A percentile compares a stretch with the other conserved stretches of the same genome.
Evolutionary conservation across 1,140 invertebrate genomes (phyloP).

Genomic region (Drosophila sulfurigaster): DNA sequence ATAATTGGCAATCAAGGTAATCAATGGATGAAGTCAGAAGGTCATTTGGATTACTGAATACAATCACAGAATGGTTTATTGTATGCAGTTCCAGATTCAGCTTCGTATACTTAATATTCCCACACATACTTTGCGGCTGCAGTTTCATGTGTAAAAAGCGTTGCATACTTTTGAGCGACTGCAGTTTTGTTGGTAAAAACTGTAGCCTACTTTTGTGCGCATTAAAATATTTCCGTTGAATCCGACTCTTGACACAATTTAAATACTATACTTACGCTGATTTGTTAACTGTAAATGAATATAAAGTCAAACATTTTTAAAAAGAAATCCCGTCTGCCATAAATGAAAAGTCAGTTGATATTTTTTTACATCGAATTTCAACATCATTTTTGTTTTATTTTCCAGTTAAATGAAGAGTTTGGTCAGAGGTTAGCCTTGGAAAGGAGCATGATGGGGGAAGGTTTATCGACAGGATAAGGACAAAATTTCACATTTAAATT

Average conservation of each 20-base stretch:
- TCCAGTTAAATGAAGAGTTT: conserved; percentile 73
- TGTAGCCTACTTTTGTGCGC: conserved; percentile 18
- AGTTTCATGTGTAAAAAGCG: not conserved
- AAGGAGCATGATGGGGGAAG: not conserved
- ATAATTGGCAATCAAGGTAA: not conserved
- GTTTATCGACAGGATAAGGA: not conserved
- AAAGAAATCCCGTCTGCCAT: not conserved
- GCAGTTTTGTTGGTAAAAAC: not conserved
- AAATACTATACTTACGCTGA: not conserved
- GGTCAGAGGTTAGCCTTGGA: conserved; percentile 19
- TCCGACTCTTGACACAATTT: not conserved
- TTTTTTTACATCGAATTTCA: conserved; percentile 74
- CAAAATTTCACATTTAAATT: conserved; percentile 72
- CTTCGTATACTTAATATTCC: not conserved
- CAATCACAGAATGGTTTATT: too few relatives aligned
- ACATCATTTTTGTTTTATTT: conserved; percentile 69
- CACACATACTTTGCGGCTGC: not conserved
- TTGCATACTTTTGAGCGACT: not conserved
- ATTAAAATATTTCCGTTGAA: too few relatives aligned
- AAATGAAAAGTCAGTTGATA: conserved; percentile 16
- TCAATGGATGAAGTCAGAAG: not conserved
- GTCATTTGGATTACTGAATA: too few relatives aligned
- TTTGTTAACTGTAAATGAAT: not conserved
- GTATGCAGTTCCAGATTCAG: not conserved
- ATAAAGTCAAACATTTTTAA: not conserved